A percentile compares a stretch with the other conserved stretches of the same genome.
Evolutionary conservation across 2,797 vertebrate species (phyloP).

Genomic region (Myotis planiceps): DNA sequence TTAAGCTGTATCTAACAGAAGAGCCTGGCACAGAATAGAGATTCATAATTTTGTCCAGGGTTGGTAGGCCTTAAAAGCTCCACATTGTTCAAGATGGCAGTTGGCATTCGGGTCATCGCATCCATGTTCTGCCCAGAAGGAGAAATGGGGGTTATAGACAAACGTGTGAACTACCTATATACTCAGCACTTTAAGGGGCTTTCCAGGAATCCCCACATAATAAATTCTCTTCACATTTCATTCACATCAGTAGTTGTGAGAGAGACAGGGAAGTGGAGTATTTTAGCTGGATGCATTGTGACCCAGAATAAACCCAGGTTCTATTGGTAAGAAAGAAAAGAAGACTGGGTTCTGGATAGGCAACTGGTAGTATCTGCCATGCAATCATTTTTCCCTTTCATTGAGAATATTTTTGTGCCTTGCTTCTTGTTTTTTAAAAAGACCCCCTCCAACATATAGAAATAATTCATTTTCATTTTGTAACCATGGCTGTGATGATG

Average conservation of each 20-base stretch:
- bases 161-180: not conserved
- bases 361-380: not conserved
- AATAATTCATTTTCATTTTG: not conserved
- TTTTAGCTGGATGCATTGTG: not conserved
- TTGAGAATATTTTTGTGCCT: not conserved
- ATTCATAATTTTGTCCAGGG: not conserved
- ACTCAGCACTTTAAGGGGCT: not conserved
- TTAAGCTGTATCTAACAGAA: not conserved
- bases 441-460: not conserved
- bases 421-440: not conserved
- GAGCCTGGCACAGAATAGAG: not conserved
- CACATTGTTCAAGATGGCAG: not conserved
- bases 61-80: not conserved
- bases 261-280: not conserved
- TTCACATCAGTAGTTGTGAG: not conserved
- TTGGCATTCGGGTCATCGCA: not conserved
- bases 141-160: not conserved
- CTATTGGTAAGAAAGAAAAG: constrained; percentile 1
- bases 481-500: not conserved
- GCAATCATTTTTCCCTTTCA: not conserved
- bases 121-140: not conserved
- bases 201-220: not conserved
- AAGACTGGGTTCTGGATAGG: not conserved
- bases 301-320: not conserved
- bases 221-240: constrained; percentile 9